Evolutionary conservation across 2,797 vertebrate genomes (phyloP).

Genomic region (Amniataba percoides): DNA sequence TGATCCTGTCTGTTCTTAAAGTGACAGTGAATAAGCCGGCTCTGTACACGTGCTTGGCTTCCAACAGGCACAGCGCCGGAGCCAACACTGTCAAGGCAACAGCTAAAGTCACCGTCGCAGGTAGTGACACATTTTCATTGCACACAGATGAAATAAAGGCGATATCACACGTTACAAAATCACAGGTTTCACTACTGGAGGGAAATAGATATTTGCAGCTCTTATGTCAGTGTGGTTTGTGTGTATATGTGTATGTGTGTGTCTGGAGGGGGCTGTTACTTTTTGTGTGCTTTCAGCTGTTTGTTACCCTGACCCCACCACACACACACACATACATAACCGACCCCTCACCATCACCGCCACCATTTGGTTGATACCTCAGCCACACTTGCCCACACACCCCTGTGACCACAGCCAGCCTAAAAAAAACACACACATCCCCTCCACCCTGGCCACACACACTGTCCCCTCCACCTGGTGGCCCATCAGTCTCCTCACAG

Average conservation of each 20-base stretch:
- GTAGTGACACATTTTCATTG: slow-evolving; percentile 70
- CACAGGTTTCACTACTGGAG: slow-evolving; percentile 1
- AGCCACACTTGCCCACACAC: slow-evolving; percentile 28
- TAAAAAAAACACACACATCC: slow-evolving; percentile 21
- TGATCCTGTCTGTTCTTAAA: slow-evolving; percentile 90
- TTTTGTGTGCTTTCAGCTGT: slow-evolving; percentile 73
- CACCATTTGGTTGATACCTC: slow-evolving; percentile 59
- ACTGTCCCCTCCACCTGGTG: slow-evolving; percentile 29
- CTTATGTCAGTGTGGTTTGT: not conserved
- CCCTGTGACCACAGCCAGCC: slow-evolving; percentile 22
- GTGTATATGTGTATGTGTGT: not conserved
- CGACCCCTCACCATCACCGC: no score
- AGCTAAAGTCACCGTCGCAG: slow-evolving; percentile 91
- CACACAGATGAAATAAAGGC: not conserved
- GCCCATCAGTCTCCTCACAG: slow-evolving; percentile 40
- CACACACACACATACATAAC: no score
- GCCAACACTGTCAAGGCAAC: slow-evolving; percentile 93
- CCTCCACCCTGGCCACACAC: slow-evolving; percentile 53
- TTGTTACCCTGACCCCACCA: not conserved
- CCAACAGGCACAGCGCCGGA: slow-evolving; percentile 93
- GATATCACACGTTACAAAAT: not conserved
- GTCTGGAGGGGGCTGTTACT: not conserved
- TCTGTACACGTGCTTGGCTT: slow-evolving; percentile 94
- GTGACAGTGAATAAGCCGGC: slow-evolving; percentile 91
- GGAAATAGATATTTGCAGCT: slow-evolving; percentile 1